These are phyloP conservation scores for Brachypteracias leptosomus DNA, from an alignment of 2,113 vertebrate genomes.

Conservation along the genomic window DNA sequence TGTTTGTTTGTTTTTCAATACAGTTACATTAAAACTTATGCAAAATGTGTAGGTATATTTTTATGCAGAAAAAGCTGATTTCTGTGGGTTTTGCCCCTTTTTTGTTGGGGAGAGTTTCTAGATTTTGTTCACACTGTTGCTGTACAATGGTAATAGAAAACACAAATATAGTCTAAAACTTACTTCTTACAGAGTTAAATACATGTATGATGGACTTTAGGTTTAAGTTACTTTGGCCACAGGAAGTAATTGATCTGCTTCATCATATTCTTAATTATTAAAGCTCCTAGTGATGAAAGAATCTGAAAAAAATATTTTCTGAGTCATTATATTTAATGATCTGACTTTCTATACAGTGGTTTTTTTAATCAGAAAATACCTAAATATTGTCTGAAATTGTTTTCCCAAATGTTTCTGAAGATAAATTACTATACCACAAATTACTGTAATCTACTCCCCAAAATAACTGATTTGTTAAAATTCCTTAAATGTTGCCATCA, in stretches of 20 bases:
- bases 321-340: no score
- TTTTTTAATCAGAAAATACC: not conserved
- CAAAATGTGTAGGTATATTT: not conserved
- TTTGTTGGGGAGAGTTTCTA: not conserved
- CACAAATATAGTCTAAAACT: not conserved
- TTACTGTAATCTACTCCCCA: constrained; percentile 4
- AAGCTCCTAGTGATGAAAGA: not conserved
- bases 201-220: not conserved
- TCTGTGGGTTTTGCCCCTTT: accelerated
- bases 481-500: constrained; percentile 18
- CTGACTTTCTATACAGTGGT: not conserved
- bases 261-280: not conserved
- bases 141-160: not conserved
- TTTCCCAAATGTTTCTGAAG: not conserved
- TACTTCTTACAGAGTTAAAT: not conserved
- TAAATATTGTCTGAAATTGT: constrained; percentile 24
- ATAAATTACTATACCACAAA: constrained; percentile 48
- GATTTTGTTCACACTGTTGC: not conserved
- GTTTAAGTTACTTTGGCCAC: not conserved
- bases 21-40: not conserved
- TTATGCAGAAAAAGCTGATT: not conserved
- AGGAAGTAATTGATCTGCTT: not conserved
- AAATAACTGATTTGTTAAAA: constrained; percentile 44
- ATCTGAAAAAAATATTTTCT: not conserved
- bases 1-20: not conserved